These are phyloP conservation scores for Tetraneura akinire DNA, from an alignment of 1,140 invertebrate genomes.

Conservation along the genomic window DNA sequence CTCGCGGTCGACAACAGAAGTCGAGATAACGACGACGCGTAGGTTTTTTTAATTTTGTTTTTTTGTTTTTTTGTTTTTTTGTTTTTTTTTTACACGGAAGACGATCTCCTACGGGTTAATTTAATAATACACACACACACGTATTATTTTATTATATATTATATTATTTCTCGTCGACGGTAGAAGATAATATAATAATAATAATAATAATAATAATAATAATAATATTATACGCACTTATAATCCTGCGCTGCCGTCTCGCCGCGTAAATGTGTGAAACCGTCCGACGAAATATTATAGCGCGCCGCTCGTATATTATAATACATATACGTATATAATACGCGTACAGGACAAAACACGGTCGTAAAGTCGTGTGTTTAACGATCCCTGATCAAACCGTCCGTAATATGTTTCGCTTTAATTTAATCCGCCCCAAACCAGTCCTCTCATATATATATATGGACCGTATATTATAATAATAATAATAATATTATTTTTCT, in stretches of 20 bases:
- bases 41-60: too few relatives aligned
- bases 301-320: too few relatives aligned
- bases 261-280: constrained; percentile 48
- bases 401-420: constrained; percentile 28
- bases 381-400: constrained; percentile 44
- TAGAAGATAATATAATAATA: background rate
- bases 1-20: constrained; percentile 32
- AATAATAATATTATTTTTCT: constrained; percentile 14
- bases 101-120: constrained; percentile 29
- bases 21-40: constrained; percentile 43
- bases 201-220: background rate
- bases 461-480: background rate
- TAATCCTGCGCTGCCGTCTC: constrained; percentile 21
- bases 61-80: too few relatives aligned
- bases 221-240: background rate
- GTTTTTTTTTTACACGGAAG: constrained; percentile 23
- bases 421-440: constrained; percentile 50
- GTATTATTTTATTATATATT: background rate
- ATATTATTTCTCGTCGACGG: background rate
- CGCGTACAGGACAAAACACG: too few relatives aligned
- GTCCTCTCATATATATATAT: constrained; percentile 30
- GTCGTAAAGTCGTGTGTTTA: constrained; percentile 50
- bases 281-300: constrained; percentile 41
- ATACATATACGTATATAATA: too few relatives aligned
- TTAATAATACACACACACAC: background rate